Conservation (phyloP, 2,888 invertebrate genomes). For the Xylocampa areola region DNA sequence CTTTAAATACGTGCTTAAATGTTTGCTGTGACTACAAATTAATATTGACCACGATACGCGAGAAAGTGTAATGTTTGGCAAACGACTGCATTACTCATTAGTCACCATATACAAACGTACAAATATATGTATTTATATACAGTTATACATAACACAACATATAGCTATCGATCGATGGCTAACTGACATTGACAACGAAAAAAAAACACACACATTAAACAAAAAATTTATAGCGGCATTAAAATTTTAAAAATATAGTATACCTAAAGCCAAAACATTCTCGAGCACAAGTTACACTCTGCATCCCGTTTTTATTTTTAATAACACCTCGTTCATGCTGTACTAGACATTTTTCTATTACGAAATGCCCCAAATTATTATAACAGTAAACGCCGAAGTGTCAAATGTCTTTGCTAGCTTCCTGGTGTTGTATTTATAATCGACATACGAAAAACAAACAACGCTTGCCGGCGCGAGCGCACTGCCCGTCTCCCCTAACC, state of each 20-base stretch:
- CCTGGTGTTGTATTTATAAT: slow-evolving; percentile 87
- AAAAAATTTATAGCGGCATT: slow-evolving; percentile 39
- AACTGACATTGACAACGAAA: slow-evolving; percentile 31
- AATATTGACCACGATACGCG: slow-evolving; percentile 20
- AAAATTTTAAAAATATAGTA: slow-evolving; percentile 48
- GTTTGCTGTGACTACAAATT: slow-evolving; percentile 22
- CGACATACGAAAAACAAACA: slow-evolving; percentile 87
- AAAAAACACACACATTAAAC: slow-evolving; percentile 29
- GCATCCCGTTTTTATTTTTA: slow-evolving; percentile 45
- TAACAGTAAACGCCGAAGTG: slow-evolving; percentile 62
- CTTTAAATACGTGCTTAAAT: too few relatives aligned
- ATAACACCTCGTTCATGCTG: slow-evolving; percentile 44
- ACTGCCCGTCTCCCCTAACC: slow-evolving; percentile 43
- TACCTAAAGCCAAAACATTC: slow-evolving; percentile 32
- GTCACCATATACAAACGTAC: slow-evolving; percentile 15
- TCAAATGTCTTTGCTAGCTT: slow-evolving; percentile 76
- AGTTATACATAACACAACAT: slow-evolving; percentile 10
- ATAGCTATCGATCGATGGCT: slow-evolving; percentile 31
- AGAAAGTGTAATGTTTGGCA: slow-evolving; percentile 53
- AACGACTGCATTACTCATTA: slow-evolving; percentile 52
- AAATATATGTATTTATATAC: slow-evolving; percentile 1
- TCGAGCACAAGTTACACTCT: slow-evolving; percentile 30
- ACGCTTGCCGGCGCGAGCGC: slow-evolving; percentile 71
- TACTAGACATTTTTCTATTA: slow-evolving; percentile 51
- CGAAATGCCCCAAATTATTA: slow-evolving; percentile 63